phyloP scores from a whole-genome alignment of 2,888 invertebrate genomes.

The Bombylius discolor region DNA sequence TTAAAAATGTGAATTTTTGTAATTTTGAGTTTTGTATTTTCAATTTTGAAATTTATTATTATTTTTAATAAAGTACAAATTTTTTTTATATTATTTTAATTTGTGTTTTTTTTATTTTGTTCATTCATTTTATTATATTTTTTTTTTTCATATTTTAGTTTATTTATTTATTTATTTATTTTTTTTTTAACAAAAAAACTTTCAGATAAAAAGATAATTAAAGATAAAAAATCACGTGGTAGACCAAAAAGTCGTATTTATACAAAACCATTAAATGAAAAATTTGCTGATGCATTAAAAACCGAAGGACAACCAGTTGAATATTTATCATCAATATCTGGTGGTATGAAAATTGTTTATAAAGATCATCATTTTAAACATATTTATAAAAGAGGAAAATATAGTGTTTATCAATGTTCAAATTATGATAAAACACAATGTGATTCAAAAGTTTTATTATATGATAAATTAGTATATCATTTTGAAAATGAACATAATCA shows the following conservation, averaged over 20 bases:
- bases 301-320: conserved; percentile 16
- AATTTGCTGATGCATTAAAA: conserved; percentile 2
- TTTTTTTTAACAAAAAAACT: not conserved
- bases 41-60: too few relatives aligned
- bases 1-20: not conserved
- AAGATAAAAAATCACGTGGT: not conserved
- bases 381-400: conserved; percentile 28
- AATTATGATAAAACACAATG: conserved; percentile 22
- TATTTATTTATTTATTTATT: not conserved
- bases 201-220: not conserved
- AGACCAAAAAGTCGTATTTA: not conserved
- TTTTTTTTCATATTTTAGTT: not conserved
- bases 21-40: too few relatives aligned
- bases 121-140: not conserved
- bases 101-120: not conserved
- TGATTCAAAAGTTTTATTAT: conserved; percentile 27
- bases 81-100: not conserved
- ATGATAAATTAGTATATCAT: conserved; percentile 29
- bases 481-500: conserved; percentile 30
- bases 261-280: not conserved
- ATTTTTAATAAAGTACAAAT: not conserved
- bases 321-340: conserved; percentile 32
- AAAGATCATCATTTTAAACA: conserved; percentile 32
- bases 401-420: conserved; percentile 13
- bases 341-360: conserved; percentile 32